Evolutionary conservation across 2,888 invertebrate genomes (phyloP).

Genomic region (Conistra vaccinii): DNA sequence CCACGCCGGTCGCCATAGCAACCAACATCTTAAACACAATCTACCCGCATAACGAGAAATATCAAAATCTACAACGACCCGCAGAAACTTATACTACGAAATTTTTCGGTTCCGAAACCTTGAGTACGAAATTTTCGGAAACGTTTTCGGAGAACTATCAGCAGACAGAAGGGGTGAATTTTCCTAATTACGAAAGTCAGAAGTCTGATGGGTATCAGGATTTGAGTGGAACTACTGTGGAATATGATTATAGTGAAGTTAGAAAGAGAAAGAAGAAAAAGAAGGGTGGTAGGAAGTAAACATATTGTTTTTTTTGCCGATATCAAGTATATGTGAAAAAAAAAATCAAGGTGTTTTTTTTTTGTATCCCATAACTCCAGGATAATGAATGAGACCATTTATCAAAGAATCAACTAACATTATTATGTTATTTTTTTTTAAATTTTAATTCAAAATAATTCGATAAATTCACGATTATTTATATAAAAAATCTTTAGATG

Average conservation of each 20-base stretch:
- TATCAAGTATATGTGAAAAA: background rate
- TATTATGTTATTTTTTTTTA: too few species aligned
- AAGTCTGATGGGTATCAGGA: conserved; percentile 84
- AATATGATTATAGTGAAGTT: conserved; percentile 74
- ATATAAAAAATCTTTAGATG: too few species aligned
- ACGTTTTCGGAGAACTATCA: conserved; percentile 85
- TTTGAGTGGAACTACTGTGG: conserved; percentile 80
- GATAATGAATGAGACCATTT: too few species aligned
- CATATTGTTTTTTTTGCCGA: background rate
- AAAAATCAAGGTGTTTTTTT: too few species aligned
- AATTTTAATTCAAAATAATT: too few species aligned
- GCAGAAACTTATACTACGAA: conserved; percentile 75
- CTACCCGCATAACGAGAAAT: conserved; percentile 83
- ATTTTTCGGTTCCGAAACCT: conserved; percentile 85
- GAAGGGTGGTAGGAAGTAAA: conserved; percentile 60
- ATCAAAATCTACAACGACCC: conserved; percentile 81
- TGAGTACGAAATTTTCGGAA: conserved; percentile 82
- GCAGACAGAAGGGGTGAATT: conserved; percentile 82
- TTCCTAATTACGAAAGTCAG: conserved; percentile 80
- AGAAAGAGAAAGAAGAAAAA: conserved; percentile 80
- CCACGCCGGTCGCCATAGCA: conserved; percentile 84
- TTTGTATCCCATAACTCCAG: too few species aligned
- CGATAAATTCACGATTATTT: too few species aligned
- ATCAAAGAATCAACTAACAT: too few species aligned
- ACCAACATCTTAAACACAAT: conserved; percentile 85